Base-by-base conservation (phyloP, 92 coral and sea anemone genomes). In the Muricea muricata region DNA sequence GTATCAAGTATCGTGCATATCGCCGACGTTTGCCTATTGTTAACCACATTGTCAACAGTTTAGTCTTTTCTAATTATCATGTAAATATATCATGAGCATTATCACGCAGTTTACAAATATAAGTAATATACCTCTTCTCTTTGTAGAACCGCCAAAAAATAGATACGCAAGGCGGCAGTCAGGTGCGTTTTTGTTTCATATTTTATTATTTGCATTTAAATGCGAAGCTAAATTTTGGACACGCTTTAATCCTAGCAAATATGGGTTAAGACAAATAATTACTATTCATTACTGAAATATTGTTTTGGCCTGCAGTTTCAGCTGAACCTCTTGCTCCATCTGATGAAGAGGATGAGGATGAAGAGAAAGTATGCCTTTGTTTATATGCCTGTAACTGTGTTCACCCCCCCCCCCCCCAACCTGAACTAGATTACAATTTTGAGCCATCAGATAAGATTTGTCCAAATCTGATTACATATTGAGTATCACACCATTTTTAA, bases 281-380 rank as follows among this genome's bases (percentile, higher is more conserved):
- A 37, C 9, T 37, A 37, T 37, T 37, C 42, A 55, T 29, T 10
- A 5, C n/a, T 55, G 26, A 55, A 57, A 6, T 0, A 17, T 40
- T 48, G 28, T 2, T 73, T 13, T 23, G 52, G 5, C 28, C 29
- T 1, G 18, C 83, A 95, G 98, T 95, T 75, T 95, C 97, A 86
- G 98, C 98, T 15, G 98, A 96, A 56, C 99, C 99, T 47, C 84
- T 90, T 21, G 93, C 92, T 75, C 98, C 99, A 7, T 97, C 94
- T 67, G 94, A 97, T 67, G 99, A 96, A 28, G 98, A 95, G 6
- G 98, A 96, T 7, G 97, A 87, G 7, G 98, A 96, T 35, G 99
- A 96, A 73, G 92, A 96, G 75, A 92, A 93, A 84, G 99, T 93
- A 68, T 75, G 93, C 17, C 7, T 42, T 28, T 75, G 10, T 45